Conservation (phyloP, 2,888 invertebrate genomes). For the Pseudanteris insignis region DNA sequence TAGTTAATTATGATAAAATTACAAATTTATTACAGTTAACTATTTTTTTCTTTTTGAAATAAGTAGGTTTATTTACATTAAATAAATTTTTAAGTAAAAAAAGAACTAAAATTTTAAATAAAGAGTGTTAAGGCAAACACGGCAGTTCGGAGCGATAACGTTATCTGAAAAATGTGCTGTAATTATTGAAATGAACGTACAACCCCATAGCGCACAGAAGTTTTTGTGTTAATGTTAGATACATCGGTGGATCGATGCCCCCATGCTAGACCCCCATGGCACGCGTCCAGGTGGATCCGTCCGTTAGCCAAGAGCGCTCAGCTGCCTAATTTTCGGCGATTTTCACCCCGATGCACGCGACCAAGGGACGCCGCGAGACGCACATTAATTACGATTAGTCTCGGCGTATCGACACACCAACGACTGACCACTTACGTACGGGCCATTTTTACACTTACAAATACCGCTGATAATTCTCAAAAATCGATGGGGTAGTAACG, state of each 20-base stretch:
- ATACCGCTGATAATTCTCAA: conserved; percentile 15
- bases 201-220: conserved; percentile 22
- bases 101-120: no score
- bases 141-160: not conserved
- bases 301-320: conserved; percentile 56
- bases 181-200: conserved; percentile 25
- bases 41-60: no score
- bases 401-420: conserved; percentile 33
- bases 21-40: no score
- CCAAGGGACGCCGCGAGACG: conserved; percentile 31
- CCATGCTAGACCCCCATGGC: conserved; percentile 46
- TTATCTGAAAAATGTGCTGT: conserved; percentile 16
- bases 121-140: no score
- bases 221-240: no score
- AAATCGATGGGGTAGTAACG: conserved; percentile 22
- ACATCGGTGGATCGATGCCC: conserved; percentile 29
- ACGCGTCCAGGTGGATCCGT: conserved; percentile 61
- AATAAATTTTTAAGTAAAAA: no score
- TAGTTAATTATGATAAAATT: no score
- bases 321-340: conserved; percentile 60
- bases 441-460: conserved; percentile 19
- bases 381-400: conserved; percentile 45
- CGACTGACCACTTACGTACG: conserved; percentile 21
- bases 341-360: conserved; percentile 45
- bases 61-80: no score